These are phyloP conservation scores for Denticeps clupeoides DNA, from an alignment of 2,797 vertebrate species.

Conservation along the genomic window DNA sequence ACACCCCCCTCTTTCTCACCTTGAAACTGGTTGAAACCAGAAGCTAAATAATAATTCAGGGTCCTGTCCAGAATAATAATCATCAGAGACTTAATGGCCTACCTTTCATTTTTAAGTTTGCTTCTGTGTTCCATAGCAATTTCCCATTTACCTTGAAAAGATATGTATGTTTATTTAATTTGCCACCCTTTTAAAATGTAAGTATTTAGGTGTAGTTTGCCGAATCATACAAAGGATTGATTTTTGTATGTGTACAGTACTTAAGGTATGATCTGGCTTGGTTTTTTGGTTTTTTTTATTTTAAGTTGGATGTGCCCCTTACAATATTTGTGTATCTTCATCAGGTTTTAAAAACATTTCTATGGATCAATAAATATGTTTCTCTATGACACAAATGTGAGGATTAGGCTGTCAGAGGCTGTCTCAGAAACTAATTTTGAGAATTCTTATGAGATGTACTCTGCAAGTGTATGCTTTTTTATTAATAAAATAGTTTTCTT, in stretches of 20 bases:
- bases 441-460: constrained; percentile 97
- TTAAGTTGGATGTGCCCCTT: constrained; percentile 14
- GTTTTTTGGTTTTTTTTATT: constrained; percentile 41
- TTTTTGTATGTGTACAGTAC: too few relatives aligned
- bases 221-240: too few relatives aligned
- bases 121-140: too few relatives aligned
- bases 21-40: constrained; percentile 59
- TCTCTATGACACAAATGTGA: constrained; percentile 66
- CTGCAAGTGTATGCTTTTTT: constrained; percentile 92
- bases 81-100: too few relatives aligned
- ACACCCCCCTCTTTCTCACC: too few relatives aligned
- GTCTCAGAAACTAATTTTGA: constrained; percentile 82
- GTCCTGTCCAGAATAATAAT: constrained; percentile 69
- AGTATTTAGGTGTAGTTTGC: too few relatives aligned
- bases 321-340: constrained; percentile 58
- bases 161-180: too few relatives aligned
- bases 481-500: constrained; percentile 99
- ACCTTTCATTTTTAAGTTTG: too few relatives aligned
- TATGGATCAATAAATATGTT: constrained; percentile 49
- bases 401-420: constrained; percentile 72
- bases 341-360: constrained; percentile 85
- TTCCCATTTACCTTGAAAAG: too few relatives aligned
- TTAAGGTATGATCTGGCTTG: constrained; percentile 54
- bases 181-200: too few relatives aligned
- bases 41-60: constrained; percentile 63